Conservation (phyloP, 37 sponge, comb jelly and placozoan genomes). For the Corticium candelabrum region DNA sequence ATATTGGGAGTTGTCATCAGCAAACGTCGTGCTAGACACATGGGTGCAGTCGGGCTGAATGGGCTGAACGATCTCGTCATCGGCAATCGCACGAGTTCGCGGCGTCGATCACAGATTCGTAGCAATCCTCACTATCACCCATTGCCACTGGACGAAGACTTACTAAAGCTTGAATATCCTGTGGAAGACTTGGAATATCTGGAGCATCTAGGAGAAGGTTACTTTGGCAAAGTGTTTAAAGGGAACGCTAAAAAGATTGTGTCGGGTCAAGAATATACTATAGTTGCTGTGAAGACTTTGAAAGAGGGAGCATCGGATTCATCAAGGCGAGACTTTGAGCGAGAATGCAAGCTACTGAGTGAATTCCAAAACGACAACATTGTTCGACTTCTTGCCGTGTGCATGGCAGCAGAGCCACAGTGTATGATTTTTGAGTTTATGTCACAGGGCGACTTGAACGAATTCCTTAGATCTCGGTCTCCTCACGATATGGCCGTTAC, state of each 20-base stretch:
- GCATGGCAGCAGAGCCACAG: slow-evolving; percentile 13
- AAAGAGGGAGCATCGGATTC: slow-evolving; percentile 27
- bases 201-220: slow-evolving; percentile 53
- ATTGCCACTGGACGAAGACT: neutral
- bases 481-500: neutral
- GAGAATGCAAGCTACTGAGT: slow-evolving; percentile 55
- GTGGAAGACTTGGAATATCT: slow-evolving; percentile 31
- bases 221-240: slow-evolving; percentile 70
- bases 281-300: slow-evolving; percentile 71
- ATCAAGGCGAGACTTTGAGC: slow-evolving; percentile 32
- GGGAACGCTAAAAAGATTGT: slow-evolving; percentile 15
- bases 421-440: slow-evolving; percentile 65
- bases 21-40: neutral
- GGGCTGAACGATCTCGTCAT: neutral
- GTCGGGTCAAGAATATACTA: slow-evolving; percentile 17
- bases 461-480: slow-evolving; percentile 27
- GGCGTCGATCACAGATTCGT: neutral
- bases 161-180: slow-evolving; percentile 15
- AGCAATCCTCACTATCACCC: neutral
- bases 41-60: neutral
- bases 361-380: slow-evolving; percentile 41
- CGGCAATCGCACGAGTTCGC: neutral
- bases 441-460: slow-evolving; percentile 61
- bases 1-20: neutral
- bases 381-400: slow-evolving; percentile 30